Base-by-base conservation (phyloP, 2,113 vertebrate genomes). In the Myotis yumanensis region DNA sequence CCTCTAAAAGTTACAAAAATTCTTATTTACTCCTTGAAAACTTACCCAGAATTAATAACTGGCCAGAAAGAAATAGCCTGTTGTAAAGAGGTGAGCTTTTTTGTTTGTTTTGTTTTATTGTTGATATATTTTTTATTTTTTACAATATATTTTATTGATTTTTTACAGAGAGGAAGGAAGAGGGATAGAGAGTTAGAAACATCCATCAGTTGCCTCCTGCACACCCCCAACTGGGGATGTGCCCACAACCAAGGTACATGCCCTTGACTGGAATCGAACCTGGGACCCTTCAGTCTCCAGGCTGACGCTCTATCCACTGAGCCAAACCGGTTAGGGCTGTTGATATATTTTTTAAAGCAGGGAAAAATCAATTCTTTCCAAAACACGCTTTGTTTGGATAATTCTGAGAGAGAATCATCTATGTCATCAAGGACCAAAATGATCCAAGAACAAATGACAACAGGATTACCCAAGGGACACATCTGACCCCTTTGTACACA, bases 321-420 rank as follows among this genome's bases (percentile, higher is more conserved):
- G n/a, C n/a, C n/a, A n/a, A n/a, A n/a, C n/a, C n/a, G n/a, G n/a
- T n/a, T n/a, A n/a, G n/a, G n/a, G n/a, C n/a, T n/a, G n/a, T n/a
- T n/a, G n/a, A n/a, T n/a, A n/a, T n/a, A n/a, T n/a, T n/a, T 95
- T 97, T 91, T 86, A 93, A 96, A 97, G 82, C 3, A 95, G 28
- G 79, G 80, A 95, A 59, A 71, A 95, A 43, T 10, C 32, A 16
- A 72, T 86, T 68, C 64, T 40, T 94, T 94, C 87, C 88, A 85
- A 97, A 86, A 64, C 89, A 30, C 9, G 69, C 30, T 80, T 98
- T 94, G 91, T 72, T 97, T 97, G 75, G 66, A 87, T 97, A 97
- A 96, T 96, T 89, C 40, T 85, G 94, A 86, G 48, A 97, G 94
- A 91, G 51, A 82, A 86, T 4, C 73, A 69, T 6, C 12, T 68